A percentile compares a stretch with the other conserved stretches of the same genome.
Conservation (phyloP, 2,888 invertebrate genomes). For the Enchytraeus crypticus region DNA sequence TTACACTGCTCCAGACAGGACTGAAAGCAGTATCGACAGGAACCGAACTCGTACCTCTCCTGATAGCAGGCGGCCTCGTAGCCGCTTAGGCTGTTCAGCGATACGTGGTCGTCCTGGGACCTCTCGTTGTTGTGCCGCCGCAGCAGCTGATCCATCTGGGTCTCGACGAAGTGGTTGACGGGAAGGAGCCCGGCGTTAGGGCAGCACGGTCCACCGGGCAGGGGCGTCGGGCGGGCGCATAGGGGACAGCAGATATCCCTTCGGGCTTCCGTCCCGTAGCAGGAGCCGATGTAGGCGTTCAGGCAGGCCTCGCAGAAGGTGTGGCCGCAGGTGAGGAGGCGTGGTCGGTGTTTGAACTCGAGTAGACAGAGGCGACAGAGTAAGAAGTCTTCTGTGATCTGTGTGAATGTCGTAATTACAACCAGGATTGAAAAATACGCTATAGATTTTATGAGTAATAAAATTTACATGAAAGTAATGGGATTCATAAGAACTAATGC, state of each 20-base stretch:
- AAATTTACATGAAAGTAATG: no score
- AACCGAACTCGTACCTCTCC: no score
- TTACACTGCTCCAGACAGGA: no score
- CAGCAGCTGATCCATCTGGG: slow-evolving; percentile 17
- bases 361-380: background rate
- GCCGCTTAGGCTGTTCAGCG: no score
- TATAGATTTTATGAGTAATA: no score
- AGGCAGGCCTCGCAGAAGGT: slow-evolving; percentile 3
- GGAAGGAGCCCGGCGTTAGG: background rate
- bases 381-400: background rate
- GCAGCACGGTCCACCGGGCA: slow-evolving; percentile 4
- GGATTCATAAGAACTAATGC: no score
- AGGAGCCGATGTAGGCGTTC: background rate
- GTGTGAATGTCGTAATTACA: no score
- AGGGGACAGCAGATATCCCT: slow-evolving; percentile 11
- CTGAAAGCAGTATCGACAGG: no score
- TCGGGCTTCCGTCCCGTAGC: no score
- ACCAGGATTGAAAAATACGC: no score
- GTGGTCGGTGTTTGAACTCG: background rate
- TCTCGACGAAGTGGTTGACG: slow-evolving; percentile 16
- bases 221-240: slow-evolving; percentile 4
- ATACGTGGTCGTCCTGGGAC: no score
- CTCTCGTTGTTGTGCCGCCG: slow-evolving; percentile 17
- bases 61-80: no score
- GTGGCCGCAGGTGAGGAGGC: background rate